These are phyloP conservation scores for Phocoena phocoena DNA, from an alignment of 2,113 vertebrate species.

Conservation along the genomic window DNA sequence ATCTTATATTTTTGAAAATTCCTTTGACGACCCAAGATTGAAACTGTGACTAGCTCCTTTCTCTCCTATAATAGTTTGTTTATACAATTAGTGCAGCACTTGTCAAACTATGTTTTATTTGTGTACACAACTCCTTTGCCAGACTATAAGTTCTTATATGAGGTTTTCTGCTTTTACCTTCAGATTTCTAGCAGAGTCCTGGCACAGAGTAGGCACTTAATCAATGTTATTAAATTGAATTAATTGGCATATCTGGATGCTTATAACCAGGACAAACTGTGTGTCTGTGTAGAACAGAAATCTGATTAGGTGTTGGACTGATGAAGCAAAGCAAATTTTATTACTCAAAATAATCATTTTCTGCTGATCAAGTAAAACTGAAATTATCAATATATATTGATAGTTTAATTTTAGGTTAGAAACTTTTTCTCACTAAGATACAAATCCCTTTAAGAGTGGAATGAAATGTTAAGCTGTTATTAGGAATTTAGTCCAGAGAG, in stretches of 20 bases:
- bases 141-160: neutral
- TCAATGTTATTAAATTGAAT: neutral
- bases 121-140: neutral
- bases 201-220: neutral
- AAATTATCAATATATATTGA: neutral
- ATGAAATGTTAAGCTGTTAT: neutral
- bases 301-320: neutral
- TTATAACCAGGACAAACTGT: neutral
- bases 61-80: neutral
- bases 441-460: neutral
- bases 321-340: neutral
- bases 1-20: conserved; percentile 18
- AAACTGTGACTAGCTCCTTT: neutral
- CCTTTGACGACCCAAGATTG: neutral
- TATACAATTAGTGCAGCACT: neutral
- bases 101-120: neutral
- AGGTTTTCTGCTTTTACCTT: neutral
- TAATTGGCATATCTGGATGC: neutral
- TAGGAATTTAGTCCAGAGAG: neutral
- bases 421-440: neutral
- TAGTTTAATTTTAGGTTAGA: neutral
- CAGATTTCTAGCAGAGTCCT: neutral
- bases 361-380: neutral
- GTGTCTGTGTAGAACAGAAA: neutral
- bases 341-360: conserved; percentile 17